Percentiles rank a stretch among this genome's conserved stretches.
phyloP scores from a whole-genome alignment of 2,113 vertebrate genomes.

The Perccottus glenii region DNA sequence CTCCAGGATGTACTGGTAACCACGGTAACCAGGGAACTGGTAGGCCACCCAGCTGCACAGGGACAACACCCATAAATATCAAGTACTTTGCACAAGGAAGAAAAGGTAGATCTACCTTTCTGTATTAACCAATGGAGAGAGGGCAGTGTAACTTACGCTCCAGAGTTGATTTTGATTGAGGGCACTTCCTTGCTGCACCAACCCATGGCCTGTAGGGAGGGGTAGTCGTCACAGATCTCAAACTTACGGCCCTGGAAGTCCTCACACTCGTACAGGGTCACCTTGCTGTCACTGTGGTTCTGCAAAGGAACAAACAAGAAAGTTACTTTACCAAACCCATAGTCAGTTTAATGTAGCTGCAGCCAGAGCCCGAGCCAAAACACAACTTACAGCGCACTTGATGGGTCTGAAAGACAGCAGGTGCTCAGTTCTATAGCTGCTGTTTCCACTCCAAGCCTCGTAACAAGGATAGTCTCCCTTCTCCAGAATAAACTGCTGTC shows the following conservation, averaged over 20 bases:
- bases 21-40: conserved; percentile 96
- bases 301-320: conserved; percentile 48
- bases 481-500: conserved; percentile 97
- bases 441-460: conserved; percentile 94
- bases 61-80: background rate
- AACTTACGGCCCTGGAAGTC: conserved; percentile 96
- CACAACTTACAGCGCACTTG: conserved; percentile 87
- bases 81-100: background rate
- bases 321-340: too few relatives aligned
- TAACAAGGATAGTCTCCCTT: conserved; percentile 95
- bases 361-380: too few relatives aligned
- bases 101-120: background rate
- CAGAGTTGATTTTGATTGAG: conserved; percentile 92
- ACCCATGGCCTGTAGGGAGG: conserved; percentile 95
- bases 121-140: background rate
- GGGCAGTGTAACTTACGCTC: conserved; percentile 85
- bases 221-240: conserved; percentile 94
- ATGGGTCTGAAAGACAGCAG: conserved; percentile 94
- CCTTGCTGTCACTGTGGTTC: conserved; percentile 97
- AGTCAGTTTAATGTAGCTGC: too few relatives aligned
- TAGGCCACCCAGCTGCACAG: conserved; percentile 92
- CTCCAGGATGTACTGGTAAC: conserved; percentile 97
- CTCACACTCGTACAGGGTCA: conserved; percentile 90
- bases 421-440: conserved; percentile 92
- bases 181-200: conserved; percentile 95